phyloP scores from a whole-genome alignment of 2,888 invertebrate genomes.

The Timema podura region DNA sequence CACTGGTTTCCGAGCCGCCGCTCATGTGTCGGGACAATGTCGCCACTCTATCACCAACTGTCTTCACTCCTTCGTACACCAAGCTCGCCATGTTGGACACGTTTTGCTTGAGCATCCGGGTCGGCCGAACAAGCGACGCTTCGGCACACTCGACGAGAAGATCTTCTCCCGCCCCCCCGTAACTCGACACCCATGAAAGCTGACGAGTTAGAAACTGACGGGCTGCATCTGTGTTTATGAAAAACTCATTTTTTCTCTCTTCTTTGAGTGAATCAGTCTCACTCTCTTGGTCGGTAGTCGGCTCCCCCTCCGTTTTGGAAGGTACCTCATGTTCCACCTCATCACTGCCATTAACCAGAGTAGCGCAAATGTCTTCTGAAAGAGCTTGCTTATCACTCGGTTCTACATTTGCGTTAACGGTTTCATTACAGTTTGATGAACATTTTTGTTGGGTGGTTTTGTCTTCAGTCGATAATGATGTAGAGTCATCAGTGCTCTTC shows the following conservation, averaged over 20 bases:
- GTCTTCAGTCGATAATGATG: conserved; percentile 50
- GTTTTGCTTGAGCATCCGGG: conserved; percentile 67
- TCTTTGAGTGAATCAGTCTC: conserved; percentile 44
- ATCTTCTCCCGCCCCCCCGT: conserved; percentile 58
- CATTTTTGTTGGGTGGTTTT: conserved; percentile 29
- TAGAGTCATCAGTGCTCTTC: conserved; percentile 54
- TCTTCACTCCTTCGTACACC: conserved; percentile 71
- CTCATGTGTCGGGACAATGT: conserved; percentile 70
- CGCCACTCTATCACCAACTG: conserved; percentile 68
- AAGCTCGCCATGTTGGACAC: conserved; percentile 68
- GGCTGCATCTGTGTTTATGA: conserved; percentile 75
- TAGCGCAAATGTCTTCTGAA: background rate
- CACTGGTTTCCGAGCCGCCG: conserved; percentile 66
- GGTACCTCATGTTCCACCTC: background rate
- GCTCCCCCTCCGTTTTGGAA: conserved; percentile 6
- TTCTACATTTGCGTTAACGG: background rate
- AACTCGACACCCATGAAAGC: conserved; percentile 64
- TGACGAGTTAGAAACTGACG: conserved; percentile 71
- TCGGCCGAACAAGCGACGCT: conserved; percentile 47
- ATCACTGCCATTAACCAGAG: background rate
- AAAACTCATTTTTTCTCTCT: conserved; percentile 59
- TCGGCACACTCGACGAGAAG: conserved; percentile 62
- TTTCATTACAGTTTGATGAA: background rate
- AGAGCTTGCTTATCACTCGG: background rate
- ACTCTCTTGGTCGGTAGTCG: conserved; percentile 34